A percentile compares a stretch with the other conserved stretches of the same genome.
Conservation (phyloP, 2,113 vertebrate genomes). For the Gnathonemus echidnorhynchus region DNA sequence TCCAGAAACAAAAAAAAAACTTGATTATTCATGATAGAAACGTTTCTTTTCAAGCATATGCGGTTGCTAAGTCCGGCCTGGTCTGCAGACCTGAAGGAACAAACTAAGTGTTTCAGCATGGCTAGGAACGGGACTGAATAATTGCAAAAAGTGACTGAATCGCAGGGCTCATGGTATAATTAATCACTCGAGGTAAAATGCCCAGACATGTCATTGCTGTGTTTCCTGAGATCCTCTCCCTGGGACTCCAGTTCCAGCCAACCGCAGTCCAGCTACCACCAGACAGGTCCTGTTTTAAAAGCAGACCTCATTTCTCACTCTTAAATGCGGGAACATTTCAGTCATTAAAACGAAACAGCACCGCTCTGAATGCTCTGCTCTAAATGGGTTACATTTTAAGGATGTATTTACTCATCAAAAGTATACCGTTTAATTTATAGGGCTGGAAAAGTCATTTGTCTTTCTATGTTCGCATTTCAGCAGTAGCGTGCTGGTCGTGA, state of each 20-base stretch:
- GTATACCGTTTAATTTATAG: neutral
- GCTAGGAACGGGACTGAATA: conserved; percentile 1
- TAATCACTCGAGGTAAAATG: conserved; percentile 17
- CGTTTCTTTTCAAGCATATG: neutral
- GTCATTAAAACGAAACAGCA: neutral
- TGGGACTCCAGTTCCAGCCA: neutral
- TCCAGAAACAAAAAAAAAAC: neutral
- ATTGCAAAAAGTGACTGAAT: conserved; percentile 6
- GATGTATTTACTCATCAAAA: conserved; percentile 7
- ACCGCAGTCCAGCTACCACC: neutral
- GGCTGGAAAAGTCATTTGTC: neutral
- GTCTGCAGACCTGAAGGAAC: neutral
- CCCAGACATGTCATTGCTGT: conserved; percentile 6
- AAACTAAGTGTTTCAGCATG: conserved; percentile 12
- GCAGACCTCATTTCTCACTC: conserved; percentile 3
- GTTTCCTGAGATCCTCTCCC: neutral
- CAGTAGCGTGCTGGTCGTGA: neutral
- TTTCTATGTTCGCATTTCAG: neutral
- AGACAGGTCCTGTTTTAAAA: neutral
- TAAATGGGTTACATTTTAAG: conserved; percentile 6
- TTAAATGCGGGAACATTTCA: neutral
- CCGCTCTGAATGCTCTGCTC: neutral
- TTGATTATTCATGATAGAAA: neutral
- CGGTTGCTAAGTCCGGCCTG: neutral
- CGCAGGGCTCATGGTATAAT: neutral